phyloP scores from a whole-genome alignment of 2,797 vertebrate species.

The Percopsis omiscomaycus region DNA sequence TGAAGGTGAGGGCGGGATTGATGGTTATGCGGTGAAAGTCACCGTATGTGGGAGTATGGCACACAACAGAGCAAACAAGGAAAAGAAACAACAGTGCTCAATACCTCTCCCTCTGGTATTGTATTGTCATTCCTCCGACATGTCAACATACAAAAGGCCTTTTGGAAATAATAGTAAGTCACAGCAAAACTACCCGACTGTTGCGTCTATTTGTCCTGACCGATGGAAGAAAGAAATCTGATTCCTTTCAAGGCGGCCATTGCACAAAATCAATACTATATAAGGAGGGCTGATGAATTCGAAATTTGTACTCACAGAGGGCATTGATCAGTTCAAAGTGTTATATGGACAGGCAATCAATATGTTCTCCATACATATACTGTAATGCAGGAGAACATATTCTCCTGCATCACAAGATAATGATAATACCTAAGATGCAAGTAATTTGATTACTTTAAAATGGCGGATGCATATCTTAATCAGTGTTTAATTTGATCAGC shows the following conservation, averaged over 20 bases:
- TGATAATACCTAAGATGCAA: conserved; percentile 1
- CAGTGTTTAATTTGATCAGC: background rate
- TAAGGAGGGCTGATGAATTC: conserved; percentile 77
- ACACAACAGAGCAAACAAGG: background rate
- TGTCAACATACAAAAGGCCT: conserved; percentile 14
- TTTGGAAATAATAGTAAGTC: conserved; percentile 17
- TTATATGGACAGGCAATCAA: conserved; percentile 56
- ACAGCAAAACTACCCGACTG: conserved; percentile 26
- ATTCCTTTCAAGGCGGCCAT: conserved; percentile 64
- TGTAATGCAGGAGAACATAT: conserved; percentile 13
- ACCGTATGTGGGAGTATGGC: background rate
- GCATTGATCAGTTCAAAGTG: conserved; percentile 73
- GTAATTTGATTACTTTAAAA: background rate
- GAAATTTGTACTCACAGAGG: conserved; percentile 73
- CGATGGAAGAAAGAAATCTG: conserved; percentile 55
- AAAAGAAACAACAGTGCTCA: background rate
- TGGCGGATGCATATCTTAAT: background rate
- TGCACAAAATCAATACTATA: conserved; percentile 79
- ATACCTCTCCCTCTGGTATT: background rate
- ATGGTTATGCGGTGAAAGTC: too few species aligned
- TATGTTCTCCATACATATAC: conserved; percentile 48
- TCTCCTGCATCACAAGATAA: background rate
- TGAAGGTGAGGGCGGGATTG: background rate
- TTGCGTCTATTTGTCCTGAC: conserved; percentile 50
- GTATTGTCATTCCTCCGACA: background rate